Percentiles rank a stretch among this genome's conserved stretches.
Evolutionary conservation across 2,888 invertebrate species (phyloP).

Genomic region (Acanthosepion esculentum): DNA sequence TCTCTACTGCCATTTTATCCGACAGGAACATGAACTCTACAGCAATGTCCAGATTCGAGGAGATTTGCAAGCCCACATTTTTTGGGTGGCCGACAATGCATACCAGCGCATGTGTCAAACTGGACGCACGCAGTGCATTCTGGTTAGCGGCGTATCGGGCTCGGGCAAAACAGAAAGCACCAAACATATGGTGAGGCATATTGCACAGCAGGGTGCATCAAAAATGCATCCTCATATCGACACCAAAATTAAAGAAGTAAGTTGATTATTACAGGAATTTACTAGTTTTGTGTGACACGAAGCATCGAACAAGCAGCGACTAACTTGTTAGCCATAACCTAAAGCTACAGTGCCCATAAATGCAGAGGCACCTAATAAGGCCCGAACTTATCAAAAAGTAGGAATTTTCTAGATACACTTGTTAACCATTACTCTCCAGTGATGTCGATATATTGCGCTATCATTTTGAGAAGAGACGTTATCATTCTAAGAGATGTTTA

Average conservation of each 20-base stretch:
- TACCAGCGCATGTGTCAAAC: constrained; percentile 61
- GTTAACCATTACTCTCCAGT: too few species aligned
- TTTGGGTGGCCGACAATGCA: constrained; percentile 67
- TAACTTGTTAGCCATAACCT: too few species aligned
- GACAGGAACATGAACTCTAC: constrained; percentile 63
- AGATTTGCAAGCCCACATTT: constrained; percentile 65
- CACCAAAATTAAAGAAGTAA: constrained; percentile 60
- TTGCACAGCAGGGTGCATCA: constrained; percentile 55
- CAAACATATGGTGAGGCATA: constrained; percentile 59
- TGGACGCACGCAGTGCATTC: constrained; percentile 62
- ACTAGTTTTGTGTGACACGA: not conserved
- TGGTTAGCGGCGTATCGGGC: constrained; percentile 71
- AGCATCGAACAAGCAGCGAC: too few species aligned
- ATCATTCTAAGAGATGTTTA: too few species aligned
- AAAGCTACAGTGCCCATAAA: too few species aligned
- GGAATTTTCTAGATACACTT: too few species aligned
- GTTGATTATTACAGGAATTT: not conserved
- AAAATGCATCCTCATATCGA: constrained; percentile 55
- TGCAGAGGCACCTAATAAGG: too few species aligned
- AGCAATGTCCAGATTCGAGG: constrained; percentile 57
- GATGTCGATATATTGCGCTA: too few species aligned
- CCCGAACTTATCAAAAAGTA: too few species aligned
- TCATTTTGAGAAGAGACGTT: too few species aligned
- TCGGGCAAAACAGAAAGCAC: constrained; percentile 70
- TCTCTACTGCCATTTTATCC: not conserved